These are phyloP conservation scores for Sphaerophoria rueppellii DNA, from an alignment of 2,888 invertebrate genomes.

Conservation along the genomic window DNA sequence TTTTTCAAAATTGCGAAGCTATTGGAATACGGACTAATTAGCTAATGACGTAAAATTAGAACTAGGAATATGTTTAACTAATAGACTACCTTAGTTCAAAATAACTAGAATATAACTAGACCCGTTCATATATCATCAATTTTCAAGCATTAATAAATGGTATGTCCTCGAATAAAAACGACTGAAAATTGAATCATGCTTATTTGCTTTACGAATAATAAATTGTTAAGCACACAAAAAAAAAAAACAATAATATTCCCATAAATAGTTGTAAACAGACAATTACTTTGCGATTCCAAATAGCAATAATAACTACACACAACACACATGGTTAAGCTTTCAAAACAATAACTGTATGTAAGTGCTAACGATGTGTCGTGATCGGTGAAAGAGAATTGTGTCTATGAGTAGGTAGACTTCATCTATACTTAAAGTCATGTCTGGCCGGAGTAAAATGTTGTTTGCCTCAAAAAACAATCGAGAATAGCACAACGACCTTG, in stretches of 20 bases:
- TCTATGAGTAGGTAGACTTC: neutral
- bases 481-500: slow-evolving; percentile 58
- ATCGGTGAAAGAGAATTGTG: neutral
- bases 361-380: slow-evolving; percentile 1
- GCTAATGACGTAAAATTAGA: too few species aligned
- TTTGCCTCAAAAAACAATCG: slow-evolving; percentile 60
- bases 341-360: slow-evolving; percentile 66
- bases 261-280: slow-evolving; percentile 62
- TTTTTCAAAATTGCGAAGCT: too few species aligned
- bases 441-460: slow-evolving; percentile 56
- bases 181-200: slow-evolving; percentile 44
- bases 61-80: too few species aligned
- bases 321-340: slow-evolving; percentile 17
- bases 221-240: neutral
- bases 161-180: slow-evolving; percentile 44
- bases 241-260: slow-evolving; percentile 44
- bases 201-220: slow-evolving; percentile 27
- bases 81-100: too few species aligned
- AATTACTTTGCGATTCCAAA: slow-evolving; percentile 11
- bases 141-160: too few species aligned
- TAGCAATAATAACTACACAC: slow-evolving; percentile 6
- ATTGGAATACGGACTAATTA: too few species aligned
- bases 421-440: slow-evolving; percentile 21
- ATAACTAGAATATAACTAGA: neutral
- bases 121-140: neutral